Conservation (phyloP, 2,113 vertebrate genomes). For the Tachycineta bicolor region DNA sequence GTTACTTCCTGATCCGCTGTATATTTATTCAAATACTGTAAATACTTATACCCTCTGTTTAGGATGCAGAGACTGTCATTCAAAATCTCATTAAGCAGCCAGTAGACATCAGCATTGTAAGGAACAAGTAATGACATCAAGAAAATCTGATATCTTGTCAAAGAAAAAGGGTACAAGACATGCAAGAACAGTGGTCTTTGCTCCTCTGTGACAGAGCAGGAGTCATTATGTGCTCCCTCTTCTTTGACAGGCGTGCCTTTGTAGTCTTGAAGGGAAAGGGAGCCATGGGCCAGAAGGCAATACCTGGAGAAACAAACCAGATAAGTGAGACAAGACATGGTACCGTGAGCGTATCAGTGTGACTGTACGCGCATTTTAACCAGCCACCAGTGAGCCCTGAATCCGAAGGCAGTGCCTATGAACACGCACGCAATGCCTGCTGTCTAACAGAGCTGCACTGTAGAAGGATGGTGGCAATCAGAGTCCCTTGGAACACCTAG, state of each 20-base stretch:
- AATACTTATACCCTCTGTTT: background rate
- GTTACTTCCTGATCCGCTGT: background rate
- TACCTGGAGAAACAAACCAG: background rate
- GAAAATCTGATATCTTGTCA: background rate
- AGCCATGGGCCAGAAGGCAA: background rate
- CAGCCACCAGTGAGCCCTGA: background rate
- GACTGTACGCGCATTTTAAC: background rate
- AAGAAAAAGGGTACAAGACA: background rate
- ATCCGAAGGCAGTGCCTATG: background rate
- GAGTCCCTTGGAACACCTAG: background rate
- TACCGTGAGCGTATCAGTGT: background rate
- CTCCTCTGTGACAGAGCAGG: accelerated
- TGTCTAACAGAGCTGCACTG: background rate
- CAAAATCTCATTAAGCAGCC: background rate
- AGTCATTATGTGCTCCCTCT: background rate
- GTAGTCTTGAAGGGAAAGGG: background rate
- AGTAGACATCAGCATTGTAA: background rate
- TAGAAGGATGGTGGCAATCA: background rate
- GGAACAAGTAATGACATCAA: background rate
- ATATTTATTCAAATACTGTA: background rate
- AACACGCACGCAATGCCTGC: background rate
- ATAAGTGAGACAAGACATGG: background rate
- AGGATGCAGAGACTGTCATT: background rate
- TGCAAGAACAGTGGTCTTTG: background rate
- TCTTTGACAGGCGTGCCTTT: background rate